A percentile compares a stretch with the other conserved stretches of the same genome.
Evolutionary conservation across 2,888 invertebrate species (phyloP).

Genomic region (Scelioninae gen. 2): DNA sequence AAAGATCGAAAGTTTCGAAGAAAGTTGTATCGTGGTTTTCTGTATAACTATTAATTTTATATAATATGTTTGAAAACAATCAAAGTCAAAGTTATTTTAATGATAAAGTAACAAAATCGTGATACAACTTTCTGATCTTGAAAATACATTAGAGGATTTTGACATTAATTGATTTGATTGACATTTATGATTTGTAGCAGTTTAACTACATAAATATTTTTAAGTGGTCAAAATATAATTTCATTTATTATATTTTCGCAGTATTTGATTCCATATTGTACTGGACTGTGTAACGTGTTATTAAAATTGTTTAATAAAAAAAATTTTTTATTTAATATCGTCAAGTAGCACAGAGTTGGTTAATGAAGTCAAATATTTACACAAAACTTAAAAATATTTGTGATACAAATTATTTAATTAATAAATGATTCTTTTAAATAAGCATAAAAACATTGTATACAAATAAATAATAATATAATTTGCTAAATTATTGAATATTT

Average conservation of each 20-base stretch:
- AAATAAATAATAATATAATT: too few relatives aligned
- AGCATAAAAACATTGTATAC: too few relatives aligned
- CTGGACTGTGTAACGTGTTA: conserved; percentile 17
- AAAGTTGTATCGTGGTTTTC: conserved; percentile 14
- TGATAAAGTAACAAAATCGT: neutral
- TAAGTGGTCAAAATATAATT: conserved; percentile 32
- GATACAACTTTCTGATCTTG: conserved; percentile 25
- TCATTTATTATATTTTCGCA: conserved; percentile 6
- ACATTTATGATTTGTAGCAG: conserved; percentile 38
- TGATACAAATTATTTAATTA: too few relatives aligned
- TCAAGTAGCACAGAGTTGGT: too few relatives aligned
- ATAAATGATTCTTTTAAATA: too few relatives aligned
- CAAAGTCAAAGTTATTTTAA: neutral
- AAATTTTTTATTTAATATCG: too few relatives aligned
- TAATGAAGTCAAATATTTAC: too few relatives aligned
- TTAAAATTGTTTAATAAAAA: neutral
- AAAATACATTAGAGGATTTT: conserved; percentile 41
- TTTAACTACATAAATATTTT: conserved; percentile 38
- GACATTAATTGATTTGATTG: conserved; percentile 39
- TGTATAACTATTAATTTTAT: too few relatives aligned
- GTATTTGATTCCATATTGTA: conserved; percentile 33
- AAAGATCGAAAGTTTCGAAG: conserved; percentile 26
- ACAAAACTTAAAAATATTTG: too few relatives aligned
- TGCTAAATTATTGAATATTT: too few relatives aligned
- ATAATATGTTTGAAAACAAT: too few relatives aligned